Evolutionary conservation across 2,113 vertebrate species (phyloP).

Genomic region (Cyanoderma ruficeps): DNA sequence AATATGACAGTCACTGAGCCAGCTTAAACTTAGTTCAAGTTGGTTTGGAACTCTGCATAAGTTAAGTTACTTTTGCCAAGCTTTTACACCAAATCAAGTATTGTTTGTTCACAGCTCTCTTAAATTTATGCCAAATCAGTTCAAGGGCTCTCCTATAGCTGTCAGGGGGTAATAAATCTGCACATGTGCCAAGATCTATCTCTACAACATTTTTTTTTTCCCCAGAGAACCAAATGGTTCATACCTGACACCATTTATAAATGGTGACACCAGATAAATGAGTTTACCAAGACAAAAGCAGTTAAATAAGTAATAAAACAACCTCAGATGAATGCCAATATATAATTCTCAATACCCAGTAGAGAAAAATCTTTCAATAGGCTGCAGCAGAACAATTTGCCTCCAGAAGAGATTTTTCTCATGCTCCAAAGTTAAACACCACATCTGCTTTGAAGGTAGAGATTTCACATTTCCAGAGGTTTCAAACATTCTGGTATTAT

Average conservation of each 20-base stretch:
- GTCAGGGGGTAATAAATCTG: neutral
- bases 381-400: neutral
- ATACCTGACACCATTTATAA: neutral
- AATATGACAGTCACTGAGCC: neutral
- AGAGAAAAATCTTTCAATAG: neutral
- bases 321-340: neutral
- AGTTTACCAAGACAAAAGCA: neutral
- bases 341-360: neutral
- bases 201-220: neutral
- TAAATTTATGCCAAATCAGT: neutral
- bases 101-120: neutral
- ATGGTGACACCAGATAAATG: neutral
- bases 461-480: neutral
- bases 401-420: neutral
- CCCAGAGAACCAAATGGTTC: neutral
- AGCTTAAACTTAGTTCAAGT: neutral
- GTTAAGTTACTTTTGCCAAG: neutral
- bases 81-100: neutral
- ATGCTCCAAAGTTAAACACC: neutral
- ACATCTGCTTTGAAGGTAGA: neutral
- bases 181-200: neutral
- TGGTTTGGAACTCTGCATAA: neutral
- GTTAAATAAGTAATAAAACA: neutral
- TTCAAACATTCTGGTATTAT: neutral
- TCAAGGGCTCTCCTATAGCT: neutral